Percentiles rank a stretch among this genome's conserved stretches.
phyloP scores from a whole-genome alignment of 2,113 vertebrate species.

The Ceuthmochares aereus region DNA sequence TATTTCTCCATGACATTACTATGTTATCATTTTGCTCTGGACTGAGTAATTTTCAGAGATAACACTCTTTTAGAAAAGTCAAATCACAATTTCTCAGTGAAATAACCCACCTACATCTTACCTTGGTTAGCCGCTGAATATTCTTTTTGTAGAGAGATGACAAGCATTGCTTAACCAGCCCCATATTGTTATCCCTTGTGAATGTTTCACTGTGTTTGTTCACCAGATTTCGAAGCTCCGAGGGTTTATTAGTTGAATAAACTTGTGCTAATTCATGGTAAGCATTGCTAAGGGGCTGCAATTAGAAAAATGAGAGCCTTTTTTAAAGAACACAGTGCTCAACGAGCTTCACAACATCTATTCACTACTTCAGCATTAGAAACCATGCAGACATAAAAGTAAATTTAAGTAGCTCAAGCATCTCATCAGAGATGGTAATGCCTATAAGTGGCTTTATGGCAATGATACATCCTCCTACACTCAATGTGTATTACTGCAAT shows the following conservation, averaged over 20 bases:
- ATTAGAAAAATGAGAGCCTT: background rate
- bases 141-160: slow-evolving; percentile 99
- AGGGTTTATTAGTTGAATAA: slow-evolving; percentile 95
- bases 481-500: background rate
- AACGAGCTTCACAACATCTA: background rate
- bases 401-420: background rate
- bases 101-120: slow-evolving; percentile 38
- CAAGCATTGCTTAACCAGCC: slow-evolving; percentile 96
- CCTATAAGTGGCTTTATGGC: background rate
- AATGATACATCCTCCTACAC: background rate
- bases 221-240: slow-evolving; percentile 91
- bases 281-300: slow-evolving; percentile 95
- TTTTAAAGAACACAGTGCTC: background rate
- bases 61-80: background rate
- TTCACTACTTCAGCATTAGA: background rate
- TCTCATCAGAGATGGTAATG: background rate
- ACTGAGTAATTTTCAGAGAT: background rate
- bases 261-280: slow-evolving; percentile 98
- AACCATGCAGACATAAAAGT: background rate
- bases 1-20: background rate
- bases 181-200: slow-evolving; percentile 94
- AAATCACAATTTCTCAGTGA: background rate
- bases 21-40: background rate
- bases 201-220: slow-evolving; percentile 95
- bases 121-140: slow-evolving; percentile 98